Base-by-base conservation (phyloP, 2,797 vertebrate genomes). In the Saxicola maurus region DNA sequence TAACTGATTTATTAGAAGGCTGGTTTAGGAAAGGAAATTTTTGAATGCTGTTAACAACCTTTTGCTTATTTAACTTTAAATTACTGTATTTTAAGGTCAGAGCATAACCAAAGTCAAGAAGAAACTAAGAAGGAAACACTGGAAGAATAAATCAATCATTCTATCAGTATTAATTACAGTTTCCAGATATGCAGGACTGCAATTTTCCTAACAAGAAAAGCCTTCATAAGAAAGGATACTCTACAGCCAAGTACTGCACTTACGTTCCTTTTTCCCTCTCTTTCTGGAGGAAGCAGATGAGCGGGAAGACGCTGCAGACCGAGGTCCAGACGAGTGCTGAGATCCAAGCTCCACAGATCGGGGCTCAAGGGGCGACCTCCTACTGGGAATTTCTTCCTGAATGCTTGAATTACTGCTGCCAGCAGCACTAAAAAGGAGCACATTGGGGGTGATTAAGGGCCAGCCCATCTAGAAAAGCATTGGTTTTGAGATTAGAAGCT, bases 251-350 rank as follows among this genome's bases (percentile, higher is more conserved):
- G 43, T 17, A 42, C 5, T 65, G 77, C 46, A 95, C 97, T 96
- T 95, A 97, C 97, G 71, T 82, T 97, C 96, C 66, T 95, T 97
- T 77, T 94, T 96, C 95, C 97, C 98, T 96, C 95, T 98, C 92
- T 96, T 98, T 95, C 94, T 98, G 17, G 96, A 94, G 35, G 98
- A 98, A 83, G 96, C 72, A 52, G 97, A 98, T 11, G 98, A 98
- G 72, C 75, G 96, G 31, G 98, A 98, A 3, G 98, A 99, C 8
- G 97, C 97, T 52, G 92, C 95, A 91, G 97, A 98, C 21, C 91
- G 97, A 37, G 95, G 93, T 59, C 95, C 97, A 27, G 98, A 96
- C 3, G 98, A 98, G 87, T 96, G 97, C 33, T 97, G 97, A 57
- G 98, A 97, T 60, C 76, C 82, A 42, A 94, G 61, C 24, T 98